Percentiles rank a stretch among this genome's conserved stretches.
phyloP scores from a whole-genome alignment of 2,113 vertebrate species.

The Burhinus bistriatus region DNA sequence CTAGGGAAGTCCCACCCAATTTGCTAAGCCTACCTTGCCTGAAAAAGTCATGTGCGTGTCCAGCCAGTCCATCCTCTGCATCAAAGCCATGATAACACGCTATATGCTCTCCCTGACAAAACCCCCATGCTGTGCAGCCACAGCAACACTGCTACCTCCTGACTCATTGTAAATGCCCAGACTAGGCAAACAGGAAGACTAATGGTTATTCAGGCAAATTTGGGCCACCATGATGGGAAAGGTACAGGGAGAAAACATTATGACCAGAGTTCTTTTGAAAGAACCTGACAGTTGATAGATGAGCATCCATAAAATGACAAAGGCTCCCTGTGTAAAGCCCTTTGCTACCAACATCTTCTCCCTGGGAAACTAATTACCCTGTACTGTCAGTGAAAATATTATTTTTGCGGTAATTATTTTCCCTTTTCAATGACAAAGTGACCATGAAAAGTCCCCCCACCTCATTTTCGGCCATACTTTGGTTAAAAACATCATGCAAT shows the following conservation, averaged over 20 bases:
- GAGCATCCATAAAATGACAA: constrained; percentile 85
- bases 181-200: constrained; percentile 80
- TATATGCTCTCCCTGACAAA: not conserved
- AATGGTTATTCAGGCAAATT: constrained; percentile 74
- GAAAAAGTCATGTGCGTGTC: not conserved
- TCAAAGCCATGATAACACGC: not conserved
- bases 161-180: constrained; percentile 70
- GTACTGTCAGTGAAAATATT: constrained; percentile 77
- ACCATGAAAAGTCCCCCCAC: not conserved
- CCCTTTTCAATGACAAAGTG: constrained; percentile 49
- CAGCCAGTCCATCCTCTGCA: not conserved
- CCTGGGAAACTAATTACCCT: constrained; percentile 82
- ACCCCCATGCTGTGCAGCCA: constrained; percentile 50
- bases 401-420: constrained; percentile 76
- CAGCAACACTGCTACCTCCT: constrained; percentile 62
- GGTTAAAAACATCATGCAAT: not conserved
- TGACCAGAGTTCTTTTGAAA: constrained; percentile 78
- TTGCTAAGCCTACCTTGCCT: not conserved
- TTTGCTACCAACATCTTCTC: constrained; percentile 70
- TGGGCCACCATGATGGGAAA: constrained; percentile 80
- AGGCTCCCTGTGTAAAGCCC: constrained; percentile 74
- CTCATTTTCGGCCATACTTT: not conserved
- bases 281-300: constrained; percentile 85
- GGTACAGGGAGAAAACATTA: constrained; percentile 80
- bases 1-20: not conserved